These are phyloP conservation scores for Channallabes apus DNA, from an alignment of 2,797 vertebrate species.

Conservation along the genomic window DNA sequence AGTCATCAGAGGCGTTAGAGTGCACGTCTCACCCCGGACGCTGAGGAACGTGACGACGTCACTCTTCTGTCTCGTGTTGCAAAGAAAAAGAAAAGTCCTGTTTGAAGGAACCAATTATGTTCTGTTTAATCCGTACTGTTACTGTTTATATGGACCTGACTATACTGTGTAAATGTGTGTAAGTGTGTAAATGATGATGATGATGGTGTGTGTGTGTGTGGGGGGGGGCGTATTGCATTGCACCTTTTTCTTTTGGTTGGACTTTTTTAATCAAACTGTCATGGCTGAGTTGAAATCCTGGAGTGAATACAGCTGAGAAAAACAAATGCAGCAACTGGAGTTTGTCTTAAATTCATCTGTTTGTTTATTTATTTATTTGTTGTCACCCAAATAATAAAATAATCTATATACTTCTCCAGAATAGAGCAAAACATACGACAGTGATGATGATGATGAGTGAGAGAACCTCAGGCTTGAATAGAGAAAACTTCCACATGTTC, in stretches of 20 bases:
- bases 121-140: constrained; percentile 3
- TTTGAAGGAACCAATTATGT: background rate
- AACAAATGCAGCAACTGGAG: background rate
- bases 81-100: background rate
- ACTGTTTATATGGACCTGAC: background rate
- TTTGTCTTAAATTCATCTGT: background rate
- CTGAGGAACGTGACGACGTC: background rate
- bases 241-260: background rate
- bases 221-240: background rate
- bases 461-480: background rate
- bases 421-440: background rate
- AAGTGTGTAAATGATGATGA: background rate
- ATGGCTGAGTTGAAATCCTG: background rate
- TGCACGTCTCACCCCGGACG: too few relatives aligned
- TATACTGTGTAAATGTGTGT: background rate
- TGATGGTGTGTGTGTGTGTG: background rate
- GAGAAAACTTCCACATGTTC: background rate
- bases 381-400: too few relatives aligned
- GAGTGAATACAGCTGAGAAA: background rate
- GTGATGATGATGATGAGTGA: too few relatives aligned
- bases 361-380: too few relatives aligned
- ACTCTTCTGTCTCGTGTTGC: background rate
- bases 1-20: too few relatives aligned
- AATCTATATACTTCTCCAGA: background rate
- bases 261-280: background rate